phyloP scores from a whole-genome alignment of 1,140 invertebrate species.

The Heliconius melpomene region DNA sequence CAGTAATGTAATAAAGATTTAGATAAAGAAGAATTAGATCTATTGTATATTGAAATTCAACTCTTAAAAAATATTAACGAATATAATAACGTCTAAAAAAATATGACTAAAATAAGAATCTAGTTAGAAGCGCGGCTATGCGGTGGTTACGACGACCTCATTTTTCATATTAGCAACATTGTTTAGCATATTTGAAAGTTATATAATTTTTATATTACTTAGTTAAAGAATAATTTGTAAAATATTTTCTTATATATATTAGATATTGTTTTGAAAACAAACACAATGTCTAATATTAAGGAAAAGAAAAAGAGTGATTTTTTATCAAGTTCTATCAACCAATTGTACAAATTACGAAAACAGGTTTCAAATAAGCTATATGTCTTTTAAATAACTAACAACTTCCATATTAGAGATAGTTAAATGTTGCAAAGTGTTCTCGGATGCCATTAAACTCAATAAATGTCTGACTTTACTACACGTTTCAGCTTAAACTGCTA shows the following conservation, averaged over 20 bases:
- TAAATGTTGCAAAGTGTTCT: background rate
- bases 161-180: constrained; percentile 6
- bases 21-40: too few species aligned
- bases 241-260: too few species aligned
- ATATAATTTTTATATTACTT: background rate
- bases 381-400: background rate
- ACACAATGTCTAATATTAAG: too few species aligned
- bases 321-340: too few species aligned
- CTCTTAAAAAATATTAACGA: too few species aligned
- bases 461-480: constrained; percentile 5
- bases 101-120: background rate
- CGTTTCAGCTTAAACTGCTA: background rate
- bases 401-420: background rate
- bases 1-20: too few species aligned
- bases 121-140: background rate
- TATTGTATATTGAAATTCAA: too few species aligned
- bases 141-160: constrained; percentile 7
- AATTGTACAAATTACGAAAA: background rate
- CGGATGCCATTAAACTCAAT: constrained; percentile 4
- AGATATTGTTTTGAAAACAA: too few species aligned
- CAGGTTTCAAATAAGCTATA: background rate
- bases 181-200: background rate
- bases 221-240: too few species aligned
- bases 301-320: too few species aligned
- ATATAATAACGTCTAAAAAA: background rate